Evolutionary conservation across 2,113 vertebrate species (phyloP), one percentile per base, ranked within the genome.

Genomic region (Nettapus auritus): DNA sequence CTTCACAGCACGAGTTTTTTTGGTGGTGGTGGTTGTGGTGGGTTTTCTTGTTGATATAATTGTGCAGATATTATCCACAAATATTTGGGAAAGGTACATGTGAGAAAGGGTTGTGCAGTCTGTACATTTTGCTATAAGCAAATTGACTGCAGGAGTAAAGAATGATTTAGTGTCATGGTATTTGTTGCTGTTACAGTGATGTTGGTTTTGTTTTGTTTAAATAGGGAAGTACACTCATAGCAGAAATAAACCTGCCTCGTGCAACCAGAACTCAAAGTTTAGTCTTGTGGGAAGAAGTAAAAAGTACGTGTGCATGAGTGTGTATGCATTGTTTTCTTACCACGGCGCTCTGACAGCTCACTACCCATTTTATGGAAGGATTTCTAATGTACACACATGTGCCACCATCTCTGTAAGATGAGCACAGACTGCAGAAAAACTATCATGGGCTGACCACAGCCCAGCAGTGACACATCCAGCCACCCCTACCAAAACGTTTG

Each of bases 221-320:
- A 75, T 21, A 59, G 69, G 26, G n/a, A 84, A 57, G n/a, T 44
- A 80, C 12, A 87, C 56, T 85, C 71, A 67, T 15, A 74, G 23
- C 52, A 46, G 88, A 88, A 94, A 89, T 76, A 77, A 91, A 50
- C 25, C 40, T 78, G 36, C 34, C 55, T 85, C 64, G 19, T 34
- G 68, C 55, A 53, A 26, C 28, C 36, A 33, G 55, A 90, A 86
- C 25, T 84, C 66, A 53, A 75, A 82, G 22, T 67, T 88, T 69
- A 78, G 56, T 59, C 71, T 53, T 67, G 48, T 29, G 36, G 33
- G 50, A 86, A 86, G 70, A 71, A 33, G 56, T 26, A 80, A 69
- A 80, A 73, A 28, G 16, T 20, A 6, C 17, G 40, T 10, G 5
- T 66, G 18, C 21, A 26, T 16, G 11, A 12, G 13, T 8, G 8